phyloP scores from a whole-genome alignment of 2,113 vertebrate genomes.

The Hassar affinis region DNA sequence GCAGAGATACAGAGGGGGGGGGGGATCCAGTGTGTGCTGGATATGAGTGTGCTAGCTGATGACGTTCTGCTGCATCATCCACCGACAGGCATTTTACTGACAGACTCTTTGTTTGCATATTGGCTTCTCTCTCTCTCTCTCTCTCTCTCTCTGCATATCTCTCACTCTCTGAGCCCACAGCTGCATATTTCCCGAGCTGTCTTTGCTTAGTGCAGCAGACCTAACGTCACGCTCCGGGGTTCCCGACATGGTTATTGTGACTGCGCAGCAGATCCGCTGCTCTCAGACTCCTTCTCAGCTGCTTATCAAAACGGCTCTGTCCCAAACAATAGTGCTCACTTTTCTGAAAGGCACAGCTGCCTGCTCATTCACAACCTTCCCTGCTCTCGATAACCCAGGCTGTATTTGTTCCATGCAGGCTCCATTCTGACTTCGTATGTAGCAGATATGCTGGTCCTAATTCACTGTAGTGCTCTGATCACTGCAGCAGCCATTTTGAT shows the following conservation, averaged over 20 bases:
- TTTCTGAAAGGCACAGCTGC: slow-evolving; percentile 35
- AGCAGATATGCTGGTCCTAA: background rate
- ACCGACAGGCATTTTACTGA: slow-evolving; percentile 14
- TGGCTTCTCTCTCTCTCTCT: background rate
- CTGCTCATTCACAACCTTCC: slow-evolving; percentile 27
- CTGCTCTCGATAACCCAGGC: background rate
- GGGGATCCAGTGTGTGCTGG: background rate
- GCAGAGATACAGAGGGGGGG: background rate
- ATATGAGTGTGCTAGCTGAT: background rate
- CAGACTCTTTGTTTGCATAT: slow-evolving; percentile 39
- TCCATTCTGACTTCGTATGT: background rate
- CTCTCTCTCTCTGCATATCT: background rate
- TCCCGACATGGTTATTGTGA: slow-evolving; percentile 5
- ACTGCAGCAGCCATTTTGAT: slow-evolving; percentile 2
- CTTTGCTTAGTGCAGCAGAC: slow-evolving; percentile 14
- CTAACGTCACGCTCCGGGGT: slow-evolving; percentile 14
- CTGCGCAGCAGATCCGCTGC: slow-evolving; percentile 19
- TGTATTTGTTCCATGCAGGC: background rate
- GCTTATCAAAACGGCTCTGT: slow-evolving; percentile 44
- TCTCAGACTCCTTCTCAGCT: slow-evolving; percentile 25
- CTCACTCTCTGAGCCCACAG: slow-evolving; percentile 12
- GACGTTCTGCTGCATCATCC: slow-evolving; percentile 47
- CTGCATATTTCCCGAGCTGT: slow-evolving; percentile 16
- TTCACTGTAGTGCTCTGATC: background rate
- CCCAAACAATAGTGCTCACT: slow-evolving; percentile 19